Percentiles rank a stretch among this genome's conserved stretches.
Conservation (phyloP, 2,797 vertebrate genomes). For the Crocidura indochinensis region DNA sequence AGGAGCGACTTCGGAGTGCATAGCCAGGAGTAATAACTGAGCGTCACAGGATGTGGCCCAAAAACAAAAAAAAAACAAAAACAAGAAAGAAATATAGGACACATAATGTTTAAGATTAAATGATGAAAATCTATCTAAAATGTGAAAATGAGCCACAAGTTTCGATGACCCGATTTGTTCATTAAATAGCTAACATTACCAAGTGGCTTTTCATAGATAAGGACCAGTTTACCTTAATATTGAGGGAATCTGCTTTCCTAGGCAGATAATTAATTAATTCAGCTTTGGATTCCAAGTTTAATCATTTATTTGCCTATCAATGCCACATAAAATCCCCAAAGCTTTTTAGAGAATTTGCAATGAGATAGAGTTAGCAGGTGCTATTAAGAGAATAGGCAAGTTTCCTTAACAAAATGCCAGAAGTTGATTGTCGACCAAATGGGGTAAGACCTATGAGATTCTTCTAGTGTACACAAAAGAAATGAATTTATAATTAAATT, state of each 20-base stretch:
- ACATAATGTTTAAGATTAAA: too few species aligned
- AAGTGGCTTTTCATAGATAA: slow-evolving; percentile 55
- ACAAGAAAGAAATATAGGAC: too few species aligned
- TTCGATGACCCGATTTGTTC: slow-evolving; percentile 4
- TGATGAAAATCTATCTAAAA: too few species aligned
- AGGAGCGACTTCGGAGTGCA: too few species aligned
- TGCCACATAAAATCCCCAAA: slow-evolving; percentile 82
- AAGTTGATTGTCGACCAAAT: slow-evolving; percentile 88
- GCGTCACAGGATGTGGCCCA: too few species aligned
- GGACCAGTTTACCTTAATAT: slow-evolving; percentile 39
- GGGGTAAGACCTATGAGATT: slow-evolving; percentile 87
- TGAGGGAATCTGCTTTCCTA: slow-evolving; percentile 68
- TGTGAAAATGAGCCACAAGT: background rate
- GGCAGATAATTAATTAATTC: slow-evolving; percentile 84
- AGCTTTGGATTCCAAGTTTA: slow-evolving; percentile 80
- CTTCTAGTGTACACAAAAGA: slow-evolving; percentile 88
- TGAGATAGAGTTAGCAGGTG: slow-evolving; percentile 85
- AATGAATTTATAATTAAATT: slow-evolving; percentile 92
- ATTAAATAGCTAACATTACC: slow-evolving; percentile 46
- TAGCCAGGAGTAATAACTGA: too few species aligned
- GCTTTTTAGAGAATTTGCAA: slow-evolving; percentile 81
- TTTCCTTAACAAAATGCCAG: slow-evolving; percentile 88
- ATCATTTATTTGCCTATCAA: slow-evolving; percentile 84
- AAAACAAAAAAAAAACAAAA: too few species aligned
- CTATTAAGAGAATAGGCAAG: slow-evolving; percentile 86